Evolutionary conservation across 2,113 vertebrate genomes (phyloP), one percentile per base, ranked within the genome.

Genomic region (Xenopus tropicalis): DNA sequence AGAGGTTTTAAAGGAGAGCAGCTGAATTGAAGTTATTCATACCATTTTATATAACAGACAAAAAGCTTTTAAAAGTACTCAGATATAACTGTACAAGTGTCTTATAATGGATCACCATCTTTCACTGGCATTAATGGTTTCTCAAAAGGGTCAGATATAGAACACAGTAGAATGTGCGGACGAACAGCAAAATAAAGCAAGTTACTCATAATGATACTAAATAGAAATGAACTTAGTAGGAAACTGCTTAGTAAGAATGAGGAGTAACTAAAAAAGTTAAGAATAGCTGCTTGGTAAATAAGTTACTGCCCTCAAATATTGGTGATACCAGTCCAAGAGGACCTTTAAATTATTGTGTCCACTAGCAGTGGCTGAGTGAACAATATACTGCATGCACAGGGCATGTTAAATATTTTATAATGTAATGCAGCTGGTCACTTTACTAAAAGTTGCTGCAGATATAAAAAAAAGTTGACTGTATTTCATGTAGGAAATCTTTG

Each of bases 11-110:
- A 68, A 68, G 65, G 19, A 68, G 57, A 68, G 51, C 19, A 37
- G 43, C 61, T 61, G 72, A 68, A 61, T 74, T 74, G 65, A 22
- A 61, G 72, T 68, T 74, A 68, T 74, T 74, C 64, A 68, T 61
- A 61, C 25, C 29, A 57, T 57, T 66, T 72, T 72, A 72, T 66
- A n/a, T 54, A 61, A 64, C 17, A 43, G 24, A 74, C 21, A 59
- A 65, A 68, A 74, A 67, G 72, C 72, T 74, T 74, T 74, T 74
- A 61, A 68, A 74, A 68, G 72, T 74, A 52, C 72, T 74, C 65
- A 61, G 72, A 67, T 74, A 74, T 74, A 74, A 68, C 64, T 61
- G 43, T 74, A 68, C 65, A 44, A 74, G 72, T 68, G 57, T 25
- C 72, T 61, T 68, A 59, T 74, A 74, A 74, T 74, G 72, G 72